Evolutionary conservation across 1,140 invertebrate species (phyloP).

Genomic region (Chionoecetes opilio): DNA sequence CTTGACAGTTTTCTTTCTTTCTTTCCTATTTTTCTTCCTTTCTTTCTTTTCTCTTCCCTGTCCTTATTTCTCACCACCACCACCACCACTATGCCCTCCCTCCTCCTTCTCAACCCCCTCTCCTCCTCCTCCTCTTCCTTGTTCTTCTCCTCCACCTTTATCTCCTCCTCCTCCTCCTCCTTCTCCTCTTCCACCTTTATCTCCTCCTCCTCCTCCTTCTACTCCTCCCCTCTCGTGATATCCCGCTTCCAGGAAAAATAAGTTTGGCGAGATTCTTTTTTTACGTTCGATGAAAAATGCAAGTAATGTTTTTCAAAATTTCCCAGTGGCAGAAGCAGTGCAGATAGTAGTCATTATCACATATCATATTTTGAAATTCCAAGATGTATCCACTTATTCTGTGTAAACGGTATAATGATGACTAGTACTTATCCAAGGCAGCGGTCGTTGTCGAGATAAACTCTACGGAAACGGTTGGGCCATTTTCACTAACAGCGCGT

Average conservation of each 20-base stretch:
- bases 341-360: no score
- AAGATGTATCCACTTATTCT: no score
- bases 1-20: background rate
- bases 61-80: constrained; percentile 31
- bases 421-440: background rate
- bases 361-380: no score
- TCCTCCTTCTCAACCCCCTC: no score
- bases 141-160: background rate
- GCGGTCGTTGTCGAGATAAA: no score
- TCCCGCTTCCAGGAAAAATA: background rate
- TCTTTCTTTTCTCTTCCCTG: background rate
- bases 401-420: background rate
- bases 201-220: background rate
- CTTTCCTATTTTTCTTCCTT: background rate
- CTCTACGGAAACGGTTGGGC: background rate
- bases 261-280: background rate
- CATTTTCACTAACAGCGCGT: background rate
- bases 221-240: background rate
- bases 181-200: background rate
- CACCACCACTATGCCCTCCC: constrained; percentile 47
- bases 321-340: no score
- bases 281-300: no score
- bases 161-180: background rate
- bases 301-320: no score
- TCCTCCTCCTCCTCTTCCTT: background rate